Evolutionary conservation across 30 jellyfish, hydroid and myxozoan genomes (phyloP).

Genomic region (Mastigias papua): DNA sequence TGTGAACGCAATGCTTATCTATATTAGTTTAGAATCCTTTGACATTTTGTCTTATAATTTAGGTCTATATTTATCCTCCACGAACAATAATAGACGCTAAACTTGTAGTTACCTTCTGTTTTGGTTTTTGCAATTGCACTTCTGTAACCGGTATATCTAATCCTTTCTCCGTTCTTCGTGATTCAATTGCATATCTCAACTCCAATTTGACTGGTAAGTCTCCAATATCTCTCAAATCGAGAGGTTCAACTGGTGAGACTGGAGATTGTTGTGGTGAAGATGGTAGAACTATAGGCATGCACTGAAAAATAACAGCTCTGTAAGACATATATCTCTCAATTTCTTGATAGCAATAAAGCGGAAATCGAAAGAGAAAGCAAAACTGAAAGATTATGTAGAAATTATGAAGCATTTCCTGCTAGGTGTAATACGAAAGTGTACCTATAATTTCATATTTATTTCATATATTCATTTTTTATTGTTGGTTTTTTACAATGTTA

Average conservation of each 20-base stretch:
- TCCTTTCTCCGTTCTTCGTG: conserved; percentile 93
- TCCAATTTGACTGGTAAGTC: conserved; percentile 95
- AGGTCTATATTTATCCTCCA: not conserved
- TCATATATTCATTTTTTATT: too few relatives aligned
- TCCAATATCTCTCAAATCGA: conserved; percentile 82
- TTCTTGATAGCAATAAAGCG: not conserved
- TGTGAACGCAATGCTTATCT: not conserved
- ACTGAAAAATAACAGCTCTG: not conserved
- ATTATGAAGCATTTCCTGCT: too few relatives aligned
- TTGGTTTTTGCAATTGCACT: conserved; percentile 47
- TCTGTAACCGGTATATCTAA: conserved; percentile 89
- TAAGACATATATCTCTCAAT: not conserved
- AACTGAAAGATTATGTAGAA: too few relatives aligned
- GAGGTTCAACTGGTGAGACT: conserved; percentile 64
- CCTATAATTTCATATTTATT: too few relatives aligned
- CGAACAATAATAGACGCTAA: not conserved
- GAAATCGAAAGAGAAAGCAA: not conserved
- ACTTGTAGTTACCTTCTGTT: conserved; percentile 48
- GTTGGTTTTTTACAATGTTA: too few relatives aligned
- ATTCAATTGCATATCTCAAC: conserved; percentile 94
- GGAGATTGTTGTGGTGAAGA: conserved; percentile 77
- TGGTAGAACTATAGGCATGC: conserved; percentile 65
- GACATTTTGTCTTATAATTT: not conserved
- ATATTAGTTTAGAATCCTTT: not conserved
- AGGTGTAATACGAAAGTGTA: too few relatives aligned